phyloP scores from a whole-genome alignment of 2,113 vertebrate species.

The Stictonetta naevosa region DNA sequence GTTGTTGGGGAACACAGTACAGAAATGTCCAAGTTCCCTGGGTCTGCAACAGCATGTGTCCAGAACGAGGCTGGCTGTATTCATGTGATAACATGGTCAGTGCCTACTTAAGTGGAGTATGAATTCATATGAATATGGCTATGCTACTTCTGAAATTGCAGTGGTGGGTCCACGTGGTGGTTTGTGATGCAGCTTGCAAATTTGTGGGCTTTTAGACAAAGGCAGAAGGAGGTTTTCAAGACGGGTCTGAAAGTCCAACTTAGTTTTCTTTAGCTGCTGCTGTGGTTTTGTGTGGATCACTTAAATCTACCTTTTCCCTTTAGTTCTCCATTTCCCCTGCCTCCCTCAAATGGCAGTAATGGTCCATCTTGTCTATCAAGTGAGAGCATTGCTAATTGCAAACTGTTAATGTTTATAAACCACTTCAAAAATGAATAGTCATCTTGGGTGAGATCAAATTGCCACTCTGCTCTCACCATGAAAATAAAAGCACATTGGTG shows the following conservation, averaged over 20 bases:
- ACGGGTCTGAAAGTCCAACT: neutral
- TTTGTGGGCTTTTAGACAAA: neutral
- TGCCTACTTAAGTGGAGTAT: neutral
- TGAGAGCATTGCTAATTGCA: neutral
- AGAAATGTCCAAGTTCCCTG: neutral
- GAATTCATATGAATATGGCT: neutral
- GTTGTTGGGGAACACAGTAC: neutral
- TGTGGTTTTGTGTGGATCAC: neutral
- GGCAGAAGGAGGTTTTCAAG: neutral
- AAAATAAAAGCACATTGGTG: neutral
- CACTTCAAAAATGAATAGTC: neutral
- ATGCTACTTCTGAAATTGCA: neutral
- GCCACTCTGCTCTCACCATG: neutral
- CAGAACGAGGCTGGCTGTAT: neutral
- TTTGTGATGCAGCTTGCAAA: neutral
- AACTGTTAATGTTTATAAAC: neutral
- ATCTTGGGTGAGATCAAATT: neutral
- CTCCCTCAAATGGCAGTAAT: neutral
- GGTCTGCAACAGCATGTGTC: neutral
- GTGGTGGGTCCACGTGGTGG: neutral
- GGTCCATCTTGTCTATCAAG: neutral
- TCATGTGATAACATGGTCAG: neutral
- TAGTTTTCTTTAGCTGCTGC: neutral
- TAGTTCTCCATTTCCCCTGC: neutral
- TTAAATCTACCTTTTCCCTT: neutral